Conservation (phyloP, 2,113 vertebrate genomes). For the Gymnocephalus cernua region DNA sequence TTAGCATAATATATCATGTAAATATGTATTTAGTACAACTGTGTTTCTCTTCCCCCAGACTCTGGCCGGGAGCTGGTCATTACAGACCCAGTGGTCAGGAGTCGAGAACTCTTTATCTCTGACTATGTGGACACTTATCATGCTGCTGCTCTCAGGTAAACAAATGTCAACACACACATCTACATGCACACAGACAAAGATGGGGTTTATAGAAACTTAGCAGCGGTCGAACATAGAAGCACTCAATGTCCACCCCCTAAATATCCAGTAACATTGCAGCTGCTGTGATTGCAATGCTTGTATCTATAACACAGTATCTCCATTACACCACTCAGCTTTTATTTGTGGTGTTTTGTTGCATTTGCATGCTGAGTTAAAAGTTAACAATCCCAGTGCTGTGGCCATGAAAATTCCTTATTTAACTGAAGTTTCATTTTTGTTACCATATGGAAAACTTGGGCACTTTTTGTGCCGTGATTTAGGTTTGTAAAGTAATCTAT, state of each 20-base stretch:
- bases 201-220: neutral
- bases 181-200: neutral
- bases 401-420: neutral
- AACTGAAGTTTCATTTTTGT: neutral
- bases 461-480: neutral
- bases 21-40: neutral
- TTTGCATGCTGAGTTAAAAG: neutral
- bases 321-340: neutral
- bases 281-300: neutral
- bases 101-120: conserved; percentile 98
- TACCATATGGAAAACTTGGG: neutral
- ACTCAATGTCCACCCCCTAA: neutral
- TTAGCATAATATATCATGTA: neutral
- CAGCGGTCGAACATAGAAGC: neutral
- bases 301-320: neutral
- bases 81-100: conserved; percentile 97
- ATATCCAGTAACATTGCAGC: neutral
- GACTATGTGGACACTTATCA: conserved; percentile 99
- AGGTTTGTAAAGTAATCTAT: neutral
- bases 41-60: conserved; percentile 82
- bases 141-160: conserved; percentile 96
- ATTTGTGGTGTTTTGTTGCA: neutral
- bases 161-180: neutral
- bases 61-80: conserved; percentile 98
- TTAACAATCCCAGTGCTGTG: neutral